phyloP scores from a whole-genome alignment of 2,797 vertebrate genomes.

The Emys orbicularis region DNA sequence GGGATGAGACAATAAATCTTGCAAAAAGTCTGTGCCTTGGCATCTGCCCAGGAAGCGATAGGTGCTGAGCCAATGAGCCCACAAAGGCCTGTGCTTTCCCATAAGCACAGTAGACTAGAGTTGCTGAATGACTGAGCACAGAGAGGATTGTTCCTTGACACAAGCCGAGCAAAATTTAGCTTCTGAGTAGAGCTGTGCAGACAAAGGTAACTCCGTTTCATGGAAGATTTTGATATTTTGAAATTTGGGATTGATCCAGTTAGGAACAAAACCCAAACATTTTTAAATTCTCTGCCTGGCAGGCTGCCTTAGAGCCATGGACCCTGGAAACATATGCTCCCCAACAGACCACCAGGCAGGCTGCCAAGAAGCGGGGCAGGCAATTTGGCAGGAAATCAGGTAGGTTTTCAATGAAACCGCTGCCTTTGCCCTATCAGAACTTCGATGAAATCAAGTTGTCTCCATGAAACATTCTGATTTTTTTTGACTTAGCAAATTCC shows the following conservation, averaged over 20 bases:
- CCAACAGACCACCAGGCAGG: background rate
- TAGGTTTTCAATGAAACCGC: background rate
- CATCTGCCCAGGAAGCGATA: background rate
- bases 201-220: background rate
- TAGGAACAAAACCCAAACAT: background rate
- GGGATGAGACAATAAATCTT: background rate
- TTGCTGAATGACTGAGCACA: background rate
- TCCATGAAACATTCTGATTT: background rate
- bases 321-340: background rate
- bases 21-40: background rate
- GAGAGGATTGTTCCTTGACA: background rate
- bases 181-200: background rate
- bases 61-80: background rate
- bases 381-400: background rate
- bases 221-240: background rate
- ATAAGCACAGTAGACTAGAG: background rate
- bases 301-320: background rate
- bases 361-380: background rate
- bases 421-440: background rate
- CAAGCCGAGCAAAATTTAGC: background rate
- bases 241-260: background rate
- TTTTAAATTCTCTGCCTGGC: background rate
- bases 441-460: background rate
- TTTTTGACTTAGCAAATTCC: background rate
- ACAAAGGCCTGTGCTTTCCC: background rate